A percentile compares a stretch with the other conserved stretches of the same genome.
Evolutionary conservation across 2,888 invertebrate species (phyloP).

Genomic region (Tineola bisselliella): DNA sequence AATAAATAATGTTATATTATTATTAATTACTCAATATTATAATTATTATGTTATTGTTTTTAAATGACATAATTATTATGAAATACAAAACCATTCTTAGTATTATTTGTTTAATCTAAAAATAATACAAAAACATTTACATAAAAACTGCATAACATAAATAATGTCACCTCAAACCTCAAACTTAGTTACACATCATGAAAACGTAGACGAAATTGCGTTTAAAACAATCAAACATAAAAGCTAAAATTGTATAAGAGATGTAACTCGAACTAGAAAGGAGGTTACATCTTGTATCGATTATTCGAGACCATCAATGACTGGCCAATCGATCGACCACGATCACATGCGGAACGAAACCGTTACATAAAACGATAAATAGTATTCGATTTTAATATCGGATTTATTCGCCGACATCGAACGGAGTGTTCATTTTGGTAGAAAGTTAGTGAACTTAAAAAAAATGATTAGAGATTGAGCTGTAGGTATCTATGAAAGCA

Average conservation of each 20-base stretch:
- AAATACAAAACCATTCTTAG: too few relatives aligned
- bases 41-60: too few relatives aligned
- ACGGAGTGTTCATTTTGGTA: background rate
- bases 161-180: too few relatives aligned
- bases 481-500: too few relatives aligned
- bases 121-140: too few relatives aligned
- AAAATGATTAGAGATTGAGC: too few relatives aligned
- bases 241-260: background rate
- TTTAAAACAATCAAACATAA: background rate
- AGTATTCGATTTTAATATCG: background rate
- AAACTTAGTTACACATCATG: background rate
- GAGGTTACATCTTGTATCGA: conserved; percentile 5
- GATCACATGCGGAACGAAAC: conserved; percentile 8
- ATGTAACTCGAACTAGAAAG: background rate
- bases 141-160: too few relatives aligned
- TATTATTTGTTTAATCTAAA: too few relatives aligned
- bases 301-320: background rate
- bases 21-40: too few relatives aligned
- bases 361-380: conserved; percentile 8
- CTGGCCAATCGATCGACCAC: background rate
- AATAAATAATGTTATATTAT: too few relatives aligned
- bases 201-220: background rate
- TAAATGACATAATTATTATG: too few relatives aligned
- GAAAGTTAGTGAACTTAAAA: background rate
- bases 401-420: background rate